These are phyloP conservation scores for Plodia interpunctella DNA, from an alignment of 1,140 invertebrate genomes.

Conservation along the genomic window DNA sequence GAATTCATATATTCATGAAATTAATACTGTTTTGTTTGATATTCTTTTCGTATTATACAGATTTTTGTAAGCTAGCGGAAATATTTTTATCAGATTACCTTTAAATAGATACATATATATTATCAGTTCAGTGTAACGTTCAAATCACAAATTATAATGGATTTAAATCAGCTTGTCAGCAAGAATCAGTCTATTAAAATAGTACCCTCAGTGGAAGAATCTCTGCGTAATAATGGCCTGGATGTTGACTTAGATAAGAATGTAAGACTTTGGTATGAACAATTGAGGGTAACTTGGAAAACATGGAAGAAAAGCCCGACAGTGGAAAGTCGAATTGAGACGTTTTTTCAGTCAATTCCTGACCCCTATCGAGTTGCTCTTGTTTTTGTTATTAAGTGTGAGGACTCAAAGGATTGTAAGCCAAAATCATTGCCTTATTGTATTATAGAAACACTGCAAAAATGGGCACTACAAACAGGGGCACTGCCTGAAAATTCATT, in stretches of 20 bases:
- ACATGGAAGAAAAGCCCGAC: constrained; percentile 61
- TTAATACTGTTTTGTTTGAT: too few species aligned
- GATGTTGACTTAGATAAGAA: constrained; percentile 46
- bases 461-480: constrained; percentile 44
- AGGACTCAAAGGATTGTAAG: constrained; percentile 65
- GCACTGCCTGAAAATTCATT: constrained; percentile 39
- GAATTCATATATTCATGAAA: too few species aligned
- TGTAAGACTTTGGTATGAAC: constrained; percentile 44
- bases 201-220: constrained; percentile 64
- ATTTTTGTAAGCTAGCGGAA: too few species aligned
- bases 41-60: too few species aligned
- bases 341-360: constrained; percentile 35
- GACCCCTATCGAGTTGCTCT: constrained; percentile 53
- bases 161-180: constrained; percentile 48
- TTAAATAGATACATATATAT: too few species aligned
- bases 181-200: constrained; percentile 66
- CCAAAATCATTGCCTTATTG: constrained; percentile 61
- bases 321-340: constrained; percentile 45
- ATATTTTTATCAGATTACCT: too few species aligned
- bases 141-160: constrained; percentile 31
- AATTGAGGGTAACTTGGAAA: constrained; percentile 53
- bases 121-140: too few species aligned
- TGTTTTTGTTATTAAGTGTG: constrained; percentile 56
- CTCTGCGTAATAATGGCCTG: constrained; percentile 46
- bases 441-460: constrained; percentile 54